phyloP scores from a whole-genome alignment of 1,140 invertebrate species.

The Rhagoletis zephyria region DNA sequence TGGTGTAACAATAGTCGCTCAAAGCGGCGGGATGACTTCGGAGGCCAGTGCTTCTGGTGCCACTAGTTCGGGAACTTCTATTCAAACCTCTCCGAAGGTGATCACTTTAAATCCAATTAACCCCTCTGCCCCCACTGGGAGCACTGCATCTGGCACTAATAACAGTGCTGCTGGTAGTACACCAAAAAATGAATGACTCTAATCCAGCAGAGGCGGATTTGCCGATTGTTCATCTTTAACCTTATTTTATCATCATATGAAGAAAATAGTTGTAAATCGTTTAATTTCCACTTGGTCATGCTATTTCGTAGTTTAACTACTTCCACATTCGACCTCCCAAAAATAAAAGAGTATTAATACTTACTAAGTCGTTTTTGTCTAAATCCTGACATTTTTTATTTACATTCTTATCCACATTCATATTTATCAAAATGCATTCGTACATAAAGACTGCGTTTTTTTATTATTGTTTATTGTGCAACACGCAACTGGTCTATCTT shows the following conservation, averaged over 20 bases:
- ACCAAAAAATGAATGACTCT: neutral
- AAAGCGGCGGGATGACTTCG: neutral
- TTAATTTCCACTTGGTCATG: neutral
- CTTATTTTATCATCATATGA: neutral
- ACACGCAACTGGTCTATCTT: no score
- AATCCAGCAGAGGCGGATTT: neutral
- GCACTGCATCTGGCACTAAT: neutral
- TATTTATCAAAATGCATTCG: no score
- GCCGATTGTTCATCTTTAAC: neutral
- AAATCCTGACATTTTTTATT: no score
- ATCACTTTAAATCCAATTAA: constrained; percentile 57
- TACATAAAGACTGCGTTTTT: no score
- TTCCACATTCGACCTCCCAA: neutral
- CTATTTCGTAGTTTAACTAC: constrained; percentile 23
- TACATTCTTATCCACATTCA: no score
- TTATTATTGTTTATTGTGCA: no score
- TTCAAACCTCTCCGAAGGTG: constrained; percentile 58
- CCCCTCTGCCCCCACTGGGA: neutral
- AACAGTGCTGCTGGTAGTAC: neutral
- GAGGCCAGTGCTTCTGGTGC: neutral
- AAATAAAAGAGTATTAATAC: neutral
- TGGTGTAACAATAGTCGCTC: constrained; percentile 37
- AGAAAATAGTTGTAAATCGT: neutral
- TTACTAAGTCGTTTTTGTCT: neutral
- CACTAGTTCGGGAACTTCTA: neutral